Evolutionary conservation across 2,797 vertebrate genomes (phyloP).

Genomic region (Glossophaga mutica): DNA sequence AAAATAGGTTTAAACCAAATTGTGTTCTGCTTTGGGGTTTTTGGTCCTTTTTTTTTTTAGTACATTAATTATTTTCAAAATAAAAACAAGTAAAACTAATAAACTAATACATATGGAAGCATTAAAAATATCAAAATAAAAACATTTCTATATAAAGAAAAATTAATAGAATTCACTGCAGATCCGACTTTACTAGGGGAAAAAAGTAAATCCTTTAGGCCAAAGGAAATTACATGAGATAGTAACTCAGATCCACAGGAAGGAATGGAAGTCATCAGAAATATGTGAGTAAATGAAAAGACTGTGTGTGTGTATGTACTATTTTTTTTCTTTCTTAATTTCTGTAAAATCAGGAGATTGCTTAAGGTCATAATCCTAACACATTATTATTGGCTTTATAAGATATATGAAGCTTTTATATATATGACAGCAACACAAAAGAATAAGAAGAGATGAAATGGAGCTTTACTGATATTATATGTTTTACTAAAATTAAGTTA

Average conservation of each 20-base stretch:
- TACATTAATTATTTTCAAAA: constrained; percentile 27
- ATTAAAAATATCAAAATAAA: background rate
- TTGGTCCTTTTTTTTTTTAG: background rate
- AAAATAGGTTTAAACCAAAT: background rate
- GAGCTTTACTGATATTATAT: background rate
- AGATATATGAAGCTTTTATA: background rate
- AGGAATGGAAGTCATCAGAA: background rate
- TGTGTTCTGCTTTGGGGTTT: background rate
- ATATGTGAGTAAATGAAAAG: background rate
- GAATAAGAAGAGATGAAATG: background rate
- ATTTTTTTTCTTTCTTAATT: background rate
- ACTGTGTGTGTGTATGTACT: background rate
- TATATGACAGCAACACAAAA: background rate
- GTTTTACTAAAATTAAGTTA: background rate
- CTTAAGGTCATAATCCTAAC: background rate
- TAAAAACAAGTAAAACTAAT: constrained; percentile 23
- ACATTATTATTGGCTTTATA: background rate
- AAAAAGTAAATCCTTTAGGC: background rate
- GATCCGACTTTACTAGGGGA: background rate
- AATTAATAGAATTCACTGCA: background rate
- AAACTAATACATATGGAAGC: constrained; percentile 3
- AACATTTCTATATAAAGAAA: background rate
- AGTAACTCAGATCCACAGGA: background rate
- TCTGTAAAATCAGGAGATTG: background rate
- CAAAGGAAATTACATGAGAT: background rate